Base-by-base conservation (phyloP, 2,797 vertebrate species). In the Myripristis murdjan region DNA sequence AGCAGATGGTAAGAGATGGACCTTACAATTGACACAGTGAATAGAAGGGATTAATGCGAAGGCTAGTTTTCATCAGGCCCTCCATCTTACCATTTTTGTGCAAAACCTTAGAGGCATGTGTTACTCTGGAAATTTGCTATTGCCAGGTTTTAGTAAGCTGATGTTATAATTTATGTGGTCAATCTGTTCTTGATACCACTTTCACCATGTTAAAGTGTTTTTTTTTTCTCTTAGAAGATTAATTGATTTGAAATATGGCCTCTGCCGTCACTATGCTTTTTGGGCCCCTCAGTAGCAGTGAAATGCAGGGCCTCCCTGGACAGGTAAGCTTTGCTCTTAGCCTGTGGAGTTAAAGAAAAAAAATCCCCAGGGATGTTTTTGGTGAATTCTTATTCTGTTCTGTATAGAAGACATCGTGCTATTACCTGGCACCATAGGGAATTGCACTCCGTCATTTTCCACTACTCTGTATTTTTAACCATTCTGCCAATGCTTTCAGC, bases 1-100 rank as follows among this genome's bases (percentile, higher is more conserved):
- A 26, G 57, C 82, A 83, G 81, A 85, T 82, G 75, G 83, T 51
- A 51, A 39, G 75, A 43, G 66, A 70, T 76, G 26, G 33, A 53
- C 1, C 18, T 33, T 24, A 4, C 18, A 52, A 55, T 48, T 57
- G 22, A 14, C 37, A 46, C 16, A 15, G 6, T 43, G 43, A 59
- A 52, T 23, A 11, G 35, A 26, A 44, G 11, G 44, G 16, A 23
- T 53, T 18, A 10, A 48, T 46, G 16, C 59, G 6, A 55, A 5
- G 0, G 2, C 22, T 31, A 31, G 41, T 83, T 81, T 56, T 39
- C 35, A 70, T 73, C 47, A 63, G 11, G 20, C 26, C 62, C 35
- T 31, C 24, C 37, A 18, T 62, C 31, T 23, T 24, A 33, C 52
- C 24, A 47, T 4, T 35, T n/a, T 35, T 12, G 24, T 63, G 6